Conservation (phyloP, 1,140 invertebrate species). For the Fopius arisanus region DNA sequence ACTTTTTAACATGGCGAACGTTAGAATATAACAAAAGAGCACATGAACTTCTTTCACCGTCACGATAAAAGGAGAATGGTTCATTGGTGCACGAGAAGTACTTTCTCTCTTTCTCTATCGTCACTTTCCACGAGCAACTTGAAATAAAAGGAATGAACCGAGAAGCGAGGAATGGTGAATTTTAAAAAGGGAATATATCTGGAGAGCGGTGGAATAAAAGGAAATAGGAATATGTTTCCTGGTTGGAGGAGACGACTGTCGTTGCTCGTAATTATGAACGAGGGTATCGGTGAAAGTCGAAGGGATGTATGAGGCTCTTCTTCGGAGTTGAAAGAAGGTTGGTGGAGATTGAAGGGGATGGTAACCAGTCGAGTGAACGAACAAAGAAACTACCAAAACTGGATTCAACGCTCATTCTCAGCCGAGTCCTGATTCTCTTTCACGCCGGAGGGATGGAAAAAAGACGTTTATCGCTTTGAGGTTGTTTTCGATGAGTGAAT, state of each 20-base stretch:
- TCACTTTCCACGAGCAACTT: background rate
- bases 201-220: constrained; percentile 14
- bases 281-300: background rate
- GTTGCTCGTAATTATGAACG: constrained; percentile 1
- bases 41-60: background rate
- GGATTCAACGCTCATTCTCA: background rate
- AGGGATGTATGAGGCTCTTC: background rate
- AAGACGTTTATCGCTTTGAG: background rate
- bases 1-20: constrained; percentile 53
- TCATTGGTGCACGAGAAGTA: background rate
- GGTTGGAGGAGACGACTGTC: background rate
- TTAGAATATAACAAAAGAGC: constrained; percentile 11
- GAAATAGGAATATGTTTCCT: constrained; percentile 15
- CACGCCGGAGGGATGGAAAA: background rate
- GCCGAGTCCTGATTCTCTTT: background rate
- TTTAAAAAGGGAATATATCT: constrained; percentile 18
- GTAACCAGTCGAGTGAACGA: background rate
- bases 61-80: background rate
- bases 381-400: background rate
- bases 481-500: background rate
- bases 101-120: background rate
- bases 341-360: background rate
- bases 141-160: background rate
- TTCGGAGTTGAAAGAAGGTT: background rate
- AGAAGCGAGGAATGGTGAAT: background rate